These are phyloP conservation scores for western clawed frog (Xenopus tropicalis) DNA, from an alignment of 2,113 vertebrate species.

Conservation along the genomic window DNA sequence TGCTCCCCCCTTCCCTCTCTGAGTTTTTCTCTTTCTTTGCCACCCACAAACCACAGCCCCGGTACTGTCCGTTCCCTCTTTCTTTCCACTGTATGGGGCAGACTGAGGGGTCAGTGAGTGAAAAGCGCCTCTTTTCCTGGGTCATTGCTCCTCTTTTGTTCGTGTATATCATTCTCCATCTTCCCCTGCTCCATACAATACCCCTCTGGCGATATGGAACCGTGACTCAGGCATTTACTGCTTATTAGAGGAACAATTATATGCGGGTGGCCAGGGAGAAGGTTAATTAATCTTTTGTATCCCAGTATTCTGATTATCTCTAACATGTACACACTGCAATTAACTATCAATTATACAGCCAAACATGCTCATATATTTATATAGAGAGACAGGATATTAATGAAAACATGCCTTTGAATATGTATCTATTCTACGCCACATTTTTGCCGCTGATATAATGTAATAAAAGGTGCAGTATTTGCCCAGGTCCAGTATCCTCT, in stretches of 20 bases:
- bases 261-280: neutral
- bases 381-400: too few relatives aligned
- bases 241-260: conserved; percentile 29
- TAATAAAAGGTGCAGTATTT: neutral
- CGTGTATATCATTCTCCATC: neutral
- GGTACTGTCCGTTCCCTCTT: neutral
- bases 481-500: too few relatives aligned
- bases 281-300: neutral
- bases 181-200: neutral
- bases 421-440: too few relatives aligned
- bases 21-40: conserved; percentile 3
- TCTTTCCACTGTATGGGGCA: conserved; percentile 4
- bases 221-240: neutral
- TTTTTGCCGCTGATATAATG: neutral
- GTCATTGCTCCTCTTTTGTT: conserved; percentile 12
- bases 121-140: conserved; percentile 1
- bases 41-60: conserved; percentile 6
- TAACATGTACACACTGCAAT: too few relatives aligned
- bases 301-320: neutral
- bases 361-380: too few relatives aligned
- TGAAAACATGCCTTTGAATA: neutral
- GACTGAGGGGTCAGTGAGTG: conserved; percentile 6
- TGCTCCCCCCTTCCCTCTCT: neutral
- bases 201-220: neutral
- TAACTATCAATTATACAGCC: too few relatives aligned